phyloP scores from a whole-genome alignment of 2,888 invertebrate genomes.

The Drosophila fulvimacula region DNA sequence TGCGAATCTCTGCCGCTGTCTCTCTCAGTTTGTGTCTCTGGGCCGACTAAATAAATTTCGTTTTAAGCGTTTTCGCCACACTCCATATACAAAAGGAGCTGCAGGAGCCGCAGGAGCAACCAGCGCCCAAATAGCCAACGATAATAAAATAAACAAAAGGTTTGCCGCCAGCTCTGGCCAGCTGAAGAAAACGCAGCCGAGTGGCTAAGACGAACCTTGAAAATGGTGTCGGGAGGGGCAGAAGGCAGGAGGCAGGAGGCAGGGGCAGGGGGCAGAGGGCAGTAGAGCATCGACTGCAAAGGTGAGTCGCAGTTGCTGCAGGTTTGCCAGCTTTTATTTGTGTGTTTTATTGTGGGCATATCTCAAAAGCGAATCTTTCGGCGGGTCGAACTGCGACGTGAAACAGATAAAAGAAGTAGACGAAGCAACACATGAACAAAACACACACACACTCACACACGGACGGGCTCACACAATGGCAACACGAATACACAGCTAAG shows the following conservation, averaged over 20 bases:
- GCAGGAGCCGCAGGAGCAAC: conserved; percentile 45
- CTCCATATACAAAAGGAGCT: conserved; percentile 79
- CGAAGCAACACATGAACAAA: conserved; percentile 44
- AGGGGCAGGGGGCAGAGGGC: conserved; percentile 9
- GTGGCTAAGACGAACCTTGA: conserved; percentile 42
- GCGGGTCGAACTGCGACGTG: conserved; percentile 49
- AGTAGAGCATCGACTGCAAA: conserved; percentile 30
- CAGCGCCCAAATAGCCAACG: conserved; percentile 73
- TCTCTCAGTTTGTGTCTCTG: conserved; percentile 26
- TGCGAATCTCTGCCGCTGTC: conserved; percentile 62
- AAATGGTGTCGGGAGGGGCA: conserved; percentile 1
- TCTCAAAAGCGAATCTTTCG: conserved; percentile 77
- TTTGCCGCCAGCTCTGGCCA: conserved; percentile 67
- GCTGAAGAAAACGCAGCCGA: conserved; percentile 56
- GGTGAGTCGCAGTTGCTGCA: conserved; percentile 73
- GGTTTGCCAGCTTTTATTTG: conserved; percentile 76
- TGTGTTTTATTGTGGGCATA: conserved; percentile 79
- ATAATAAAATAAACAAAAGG: conserved; percentile 79
- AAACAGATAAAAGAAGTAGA: conserved; percentile 50
- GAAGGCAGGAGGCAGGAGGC: background rate
- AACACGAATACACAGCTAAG: conserved; percentile 22
- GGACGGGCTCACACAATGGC: background rate
- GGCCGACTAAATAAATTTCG: conserved; percentile 82
- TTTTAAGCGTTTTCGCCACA: conserved; percentile 81
- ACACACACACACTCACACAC: background rate